Evolutionary conservation across 2,888 invertebrate species (phyloP), one percentile per base, ranked within the genome.

Genomic region (Drosophila pseudotalamancana): DNA sequence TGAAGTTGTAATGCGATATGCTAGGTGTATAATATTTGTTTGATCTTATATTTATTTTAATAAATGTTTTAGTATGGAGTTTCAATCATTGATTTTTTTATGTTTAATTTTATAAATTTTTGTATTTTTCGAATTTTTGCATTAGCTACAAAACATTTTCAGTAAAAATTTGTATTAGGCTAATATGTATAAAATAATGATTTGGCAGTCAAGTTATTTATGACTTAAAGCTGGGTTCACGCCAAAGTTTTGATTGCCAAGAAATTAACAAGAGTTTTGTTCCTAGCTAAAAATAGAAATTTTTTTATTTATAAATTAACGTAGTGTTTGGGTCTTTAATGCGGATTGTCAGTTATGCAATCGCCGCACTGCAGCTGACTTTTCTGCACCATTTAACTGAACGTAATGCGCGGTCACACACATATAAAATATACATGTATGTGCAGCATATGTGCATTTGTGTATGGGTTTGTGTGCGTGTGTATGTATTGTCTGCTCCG

Each of bases 401-500:
- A 42, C 35, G 51, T 51, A 56, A 42, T 72, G 27, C 39, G 32
- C 34, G 31, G 23, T 23, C 9, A 14, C 11, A 16, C 6, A 31
- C 29, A 40, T 1, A 18, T 32, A 23, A 14, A 18, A 35, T n/a
- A 34, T 48, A 29, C 18, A 49, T 29, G 50, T 18, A 23, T 53
- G 23, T 75, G 74, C 51, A 67, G 48, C 77, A 74, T 77, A 50
- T 77, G 74, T 60, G 65, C 48, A 53, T 39, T 21, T 46, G 19
- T 8, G 14, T 12, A 12, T 34, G 18, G 31, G n/a, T 54, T 18
- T 12, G 51, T 46, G 43, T 53, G 16, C 6, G 27, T 37, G 18
- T 32, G 29, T 55, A 16, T n/a, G 16, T n/a, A 18, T 18, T 43
- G 27, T 29, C 43, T 43, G 23, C 39, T 23, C 2, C 43, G 31